A percentile compares a stretch with the other conserved stretches of the same genome.
These are phyloP conservation scores for Symphodus melops DNA, from an alignment of 2,113 vertebrate genomes.

Conservation along the genomic window DNA sequence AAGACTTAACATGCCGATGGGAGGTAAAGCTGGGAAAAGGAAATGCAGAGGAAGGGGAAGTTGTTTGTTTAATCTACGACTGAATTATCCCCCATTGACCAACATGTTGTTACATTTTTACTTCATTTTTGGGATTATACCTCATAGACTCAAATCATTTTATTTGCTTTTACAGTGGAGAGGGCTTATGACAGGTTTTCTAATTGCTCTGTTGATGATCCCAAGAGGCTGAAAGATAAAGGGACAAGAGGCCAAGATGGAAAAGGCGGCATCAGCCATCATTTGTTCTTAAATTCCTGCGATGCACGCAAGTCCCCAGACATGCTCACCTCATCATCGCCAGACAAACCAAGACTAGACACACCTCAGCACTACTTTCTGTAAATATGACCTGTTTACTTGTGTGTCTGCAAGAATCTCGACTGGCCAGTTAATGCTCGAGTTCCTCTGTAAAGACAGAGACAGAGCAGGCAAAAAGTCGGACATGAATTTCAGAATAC, in stretches of 20 bases:
- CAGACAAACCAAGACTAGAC: conserved; percentile 53
- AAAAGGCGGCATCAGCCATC: conserved; percentile 66
- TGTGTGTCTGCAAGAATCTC: conserved; percentile 69
- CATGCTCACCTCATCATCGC: conserved; percentile 65
- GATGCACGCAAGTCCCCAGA: conserved; percentile 78
- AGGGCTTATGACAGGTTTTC: conserved; percentile 18
- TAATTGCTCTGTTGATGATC: conserved; percentile 50
- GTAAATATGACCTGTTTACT: conserved; percentile 41
- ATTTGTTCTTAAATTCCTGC: conserved; percentile 77
- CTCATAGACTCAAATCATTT: conserved; percentile 18
- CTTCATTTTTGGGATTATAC: conserved; percentile 25
- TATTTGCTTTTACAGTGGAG: conserved; percentile 25
- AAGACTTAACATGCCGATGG: conserved; percentile 74
- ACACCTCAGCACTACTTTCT: conserved; percentile 56
- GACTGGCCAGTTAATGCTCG: conserved; percentile 69
- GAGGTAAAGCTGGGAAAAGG: conserved; percentile 71
- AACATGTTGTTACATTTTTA: conserved; percentile 20
- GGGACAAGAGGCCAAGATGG: conserved; percentile 42
- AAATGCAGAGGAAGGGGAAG: conserved; percentile 72
- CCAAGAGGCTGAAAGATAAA: conserved; percentile 60
- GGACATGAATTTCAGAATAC: conserved; percentile 36
- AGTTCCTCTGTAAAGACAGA: conserved; percentile 52
- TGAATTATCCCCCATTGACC: conserved; percentile 61
- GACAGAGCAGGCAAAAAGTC: conserved; percentile 11
- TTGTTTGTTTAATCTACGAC: conserved; percentile 63